Conservation (phyloP, 2,113 vertebrate species). For the Gallinago paraguaiae region DNA sequence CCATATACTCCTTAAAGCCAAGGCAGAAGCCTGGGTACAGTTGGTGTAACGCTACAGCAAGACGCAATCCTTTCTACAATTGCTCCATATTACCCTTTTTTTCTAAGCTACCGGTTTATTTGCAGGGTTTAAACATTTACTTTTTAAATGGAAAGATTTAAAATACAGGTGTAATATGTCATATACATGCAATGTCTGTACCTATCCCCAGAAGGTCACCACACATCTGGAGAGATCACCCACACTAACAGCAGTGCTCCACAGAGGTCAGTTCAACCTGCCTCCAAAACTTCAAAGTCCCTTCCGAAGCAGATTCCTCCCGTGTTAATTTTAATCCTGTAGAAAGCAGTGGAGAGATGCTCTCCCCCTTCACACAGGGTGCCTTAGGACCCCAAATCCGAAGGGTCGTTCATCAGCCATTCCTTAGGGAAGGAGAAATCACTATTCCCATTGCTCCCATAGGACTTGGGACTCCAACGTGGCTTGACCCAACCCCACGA, state of each 20-base stretch:
- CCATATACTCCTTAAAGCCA: not conserved
- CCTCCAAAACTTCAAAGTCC: not conserved
- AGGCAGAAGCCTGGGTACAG: not conserved
- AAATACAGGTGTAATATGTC: not conserved
- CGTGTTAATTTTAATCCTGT: not conserved
- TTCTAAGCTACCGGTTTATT: not conserved
- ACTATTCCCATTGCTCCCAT: not conserved
- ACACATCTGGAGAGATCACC: not conserved
- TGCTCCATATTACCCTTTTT: not conserved
- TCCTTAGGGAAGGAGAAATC: not conserved
- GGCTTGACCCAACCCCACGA: not conserved
- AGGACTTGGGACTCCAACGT: not conserved
- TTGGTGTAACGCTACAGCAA: not conserved
- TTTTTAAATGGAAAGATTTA: not conserved
- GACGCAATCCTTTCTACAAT: not conserved
- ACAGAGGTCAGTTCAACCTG: not conserved
- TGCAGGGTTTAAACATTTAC: not conserved
- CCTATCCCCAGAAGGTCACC: not conserved
- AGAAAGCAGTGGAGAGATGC: not conserved
- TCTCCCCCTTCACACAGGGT: rapidly evolving
- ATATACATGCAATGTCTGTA: not conserved
- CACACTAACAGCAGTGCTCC: not conserved
- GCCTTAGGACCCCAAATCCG: not conserved
- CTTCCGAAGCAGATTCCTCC: not conserved
- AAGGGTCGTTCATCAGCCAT: not conserved